Evolutionary conservation across 2,113 vertebrate species (phyloP), one percentile per base, ranked within the genome.

Genomic region (Octodon degus): DNA sequence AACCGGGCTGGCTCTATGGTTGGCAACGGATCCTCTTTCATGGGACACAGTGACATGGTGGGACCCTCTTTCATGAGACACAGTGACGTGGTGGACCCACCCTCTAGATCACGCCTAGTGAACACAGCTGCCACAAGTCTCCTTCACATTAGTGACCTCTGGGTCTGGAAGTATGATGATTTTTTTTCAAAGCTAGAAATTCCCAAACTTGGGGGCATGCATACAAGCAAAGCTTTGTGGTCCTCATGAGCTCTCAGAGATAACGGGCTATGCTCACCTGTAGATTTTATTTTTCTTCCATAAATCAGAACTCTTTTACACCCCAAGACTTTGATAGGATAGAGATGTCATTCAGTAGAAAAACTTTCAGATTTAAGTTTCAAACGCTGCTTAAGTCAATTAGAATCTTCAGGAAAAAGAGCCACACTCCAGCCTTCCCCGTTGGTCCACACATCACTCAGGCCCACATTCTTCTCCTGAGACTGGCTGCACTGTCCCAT

Each of bases 391-490:
- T 53, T n/a, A 92, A 50, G 58, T 50, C 22, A 16, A 43, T 58
- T 68, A 65, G 30, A 90, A 82, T 72, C 92, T 96, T 53, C 2
- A n/a, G 20, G 37, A 87, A 77, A 91, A 91, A 47, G 86, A 80
- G 34, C 67, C 50, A 53, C 67, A 83, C 9, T 82, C 22, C 12
- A 7, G 27, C 30, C 4, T 53, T 92, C 50, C 53, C 13, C 4
- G 9, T 30, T 22, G 50, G 22, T 70, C 60, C 79, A 90, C 58
- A 50, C 16, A 65, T 32, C 92, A 4, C 9, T 47, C 65, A 24
- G 67, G 27, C 13, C 40, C 37, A 34, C 20, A 7, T 62, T 72
- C 87, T 76, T 30, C n/a, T 14, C 22, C 6, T 34, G 13, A 62
- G 25, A 20, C 80, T 53, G 50, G 17, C 32, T 34, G 86, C 37